Conservation (phyloP, 2,888 invertebrate species). For the Tortricodes alternella region DNA sequence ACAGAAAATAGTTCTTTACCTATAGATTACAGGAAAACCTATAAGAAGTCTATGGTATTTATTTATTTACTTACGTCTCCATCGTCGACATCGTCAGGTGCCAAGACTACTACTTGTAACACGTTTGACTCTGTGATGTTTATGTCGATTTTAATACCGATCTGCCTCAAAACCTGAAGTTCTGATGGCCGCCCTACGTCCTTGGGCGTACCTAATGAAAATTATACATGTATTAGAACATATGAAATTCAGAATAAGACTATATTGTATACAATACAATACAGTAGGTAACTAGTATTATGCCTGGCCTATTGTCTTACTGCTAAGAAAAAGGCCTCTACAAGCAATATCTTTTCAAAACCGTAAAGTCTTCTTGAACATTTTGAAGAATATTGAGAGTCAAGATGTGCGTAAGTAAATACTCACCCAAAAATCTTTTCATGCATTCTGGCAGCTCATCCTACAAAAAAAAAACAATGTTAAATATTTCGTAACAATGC, state of each 20-base stretch:
- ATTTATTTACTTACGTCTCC: constrained; percentile 36
- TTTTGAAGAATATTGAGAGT: too few relatives aligned
- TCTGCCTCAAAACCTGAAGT: constrained; percentile 36
- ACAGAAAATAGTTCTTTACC: too few relatives aligned
- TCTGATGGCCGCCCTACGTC: constrained; percentile 2
- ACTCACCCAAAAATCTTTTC: constrained; percentile 44
- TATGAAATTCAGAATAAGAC: too few relatives aligned
- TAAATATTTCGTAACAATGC: background rate
- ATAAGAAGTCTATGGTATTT: too few relatives aligned
- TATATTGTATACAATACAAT: too few relatives aligned
- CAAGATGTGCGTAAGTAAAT: background rate
- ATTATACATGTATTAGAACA: too few relatives aligned
- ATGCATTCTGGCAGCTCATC: constrained; percentile 21
- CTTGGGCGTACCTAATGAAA: constrained; percentile 3
- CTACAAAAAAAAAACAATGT: constrained; percentile 7
- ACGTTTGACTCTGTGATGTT: constrained; percentile 30
- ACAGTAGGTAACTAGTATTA: too few relatives aligned
- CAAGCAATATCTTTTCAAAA: too few relatives aligned
- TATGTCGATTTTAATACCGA: constrained; percentile 32
- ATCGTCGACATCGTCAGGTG: constrained; percentile 35
- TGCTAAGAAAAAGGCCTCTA: too few relatives aligned
- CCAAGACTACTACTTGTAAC: constrained; percentile 35
- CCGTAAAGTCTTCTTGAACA: too few relatives aligned
- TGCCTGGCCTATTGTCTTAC: too few relatives aligned
- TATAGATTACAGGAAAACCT: too few relatives aligned